phyloP scores from a whole-genome alignment of 2,888 invertebrate genomes.

The Glyphotaelius pellucidus region DNA sequence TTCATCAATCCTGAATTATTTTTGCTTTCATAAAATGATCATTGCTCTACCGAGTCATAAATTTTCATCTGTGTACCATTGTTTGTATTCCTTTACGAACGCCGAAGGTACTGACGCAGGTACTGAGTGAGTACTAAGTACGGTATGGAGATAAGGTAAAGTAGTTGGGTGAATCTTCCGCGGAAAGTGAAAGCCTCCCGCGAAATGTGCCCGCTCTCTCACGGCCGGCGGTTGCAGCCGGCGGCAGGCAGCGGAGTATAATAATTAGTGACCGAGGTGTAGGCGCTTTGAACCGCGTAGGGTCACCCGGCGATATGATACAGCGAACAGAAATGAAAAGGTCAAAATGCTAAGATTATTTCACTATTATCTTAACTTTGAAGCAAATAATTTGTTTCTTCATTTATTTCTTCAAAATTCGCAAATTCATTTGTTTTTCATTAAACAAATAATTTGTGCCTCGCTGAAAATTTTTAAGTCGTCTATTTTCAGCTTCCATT shows the following conservation, averaged over 20 bases:
- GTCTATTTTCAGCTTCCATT: no score
- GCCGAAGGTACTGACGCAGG: background rate
- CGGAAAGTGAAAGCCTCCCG: slow-evolving; percentile 39
- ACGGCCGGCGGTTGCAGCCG: slow-evolving; percentile 40
- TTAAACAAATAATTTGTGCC: background rate
- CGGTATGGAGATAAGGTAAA: background rate
- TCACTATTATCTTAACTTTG: background rate
- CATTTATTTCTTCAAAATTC: no score
- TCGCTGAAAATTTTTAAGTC: background rate
- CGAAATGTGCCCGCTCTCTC: slow-evolving; percentile 56
- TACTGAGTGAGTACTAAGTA: background rate
- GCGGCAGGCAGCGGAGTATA: background rate
- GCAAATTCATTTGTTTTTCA: no score
- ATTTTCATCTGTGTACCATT: background rate
- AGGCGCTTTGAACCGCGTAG: slow-evolving; percentile 10
- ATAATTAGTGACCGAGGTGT: slow-evolving; percentile 49
- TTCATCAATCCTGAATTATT: no score
- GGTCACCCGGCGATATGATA: slow-evolving; percentile 16
- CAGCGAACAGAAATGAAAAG: background rate
- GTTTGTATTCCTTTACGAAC: background rate
- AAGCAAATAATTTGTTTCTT: background rate
- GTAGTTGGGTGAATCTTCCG: slow-evolving; percentile 37
- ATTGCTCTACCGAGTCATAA: background rate
- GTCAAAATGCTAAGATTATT: background rate
- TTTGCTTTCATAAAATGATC: background rate